Evolutionary conservation across 2,888 invertebrate genomes (phyloP).

Genomic region (Aelia acuminata): DNA sequence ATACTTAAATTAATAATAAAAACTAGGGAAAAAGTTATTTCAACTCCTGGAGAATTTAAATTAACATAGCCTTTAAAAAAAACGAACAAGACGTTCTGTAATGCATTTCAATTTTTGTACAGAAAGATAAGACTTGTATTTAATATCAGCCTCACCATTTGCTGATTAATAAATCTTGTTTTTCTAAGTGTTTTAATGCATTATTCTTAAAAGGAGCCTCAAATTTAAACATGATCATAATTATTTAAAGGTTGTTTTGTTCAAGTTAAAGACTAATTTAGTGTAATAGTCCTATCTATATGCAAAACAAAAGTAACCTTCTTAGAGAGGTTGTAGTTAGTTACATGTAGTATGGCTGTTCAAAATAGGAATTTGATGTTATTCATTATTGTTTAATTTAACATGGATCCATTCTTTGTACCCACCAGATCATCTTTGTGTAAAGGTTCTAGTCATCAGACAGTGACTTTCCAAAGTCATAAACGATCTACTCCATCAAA

Average conservation of each 20-base stretch:
- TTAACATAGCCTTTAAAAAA: neutral
- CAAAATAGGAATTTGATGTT: too few species aligned
- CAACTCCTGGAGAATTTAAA: neutral
- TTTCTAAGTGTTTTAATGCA: neutral
- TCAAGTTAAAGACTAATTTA: too few species aligned
- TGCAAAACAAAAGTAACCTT: neutral
- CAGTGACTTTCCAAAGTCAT: constrained; percentile 46
- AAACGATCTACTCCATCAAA: constrained; percentile 27
- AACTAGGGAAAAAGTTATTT: neutral
- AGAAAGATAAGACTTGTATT: neutral
- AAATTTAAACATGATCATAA: neutral
- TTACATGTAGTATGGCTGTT: neutral
- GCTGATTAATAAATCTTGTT: neutral
- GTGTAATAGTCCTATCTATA: neutral
- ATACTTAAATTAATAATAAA: neutral
- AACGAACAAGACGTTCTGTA: neutral
- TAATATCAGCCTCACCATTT: neutral
- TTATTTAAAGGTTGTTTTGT: too few species aligned
- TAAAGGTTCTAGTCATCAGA: constrained; percentile 48
- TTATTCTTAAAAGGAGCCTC: neutral
- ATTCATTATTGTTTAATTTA: neutral
- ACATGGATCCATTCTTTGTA: constrained; percentile 61
- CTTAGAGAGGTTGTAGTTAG: neutral
- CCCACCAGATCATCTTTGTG: constrained; percentile 59
- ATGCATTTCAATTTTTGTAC: neutral